Evolutionary conservation across 2,113 vertebrate species (phyloP).

Genomic region (Malurus elegans): DNA sequence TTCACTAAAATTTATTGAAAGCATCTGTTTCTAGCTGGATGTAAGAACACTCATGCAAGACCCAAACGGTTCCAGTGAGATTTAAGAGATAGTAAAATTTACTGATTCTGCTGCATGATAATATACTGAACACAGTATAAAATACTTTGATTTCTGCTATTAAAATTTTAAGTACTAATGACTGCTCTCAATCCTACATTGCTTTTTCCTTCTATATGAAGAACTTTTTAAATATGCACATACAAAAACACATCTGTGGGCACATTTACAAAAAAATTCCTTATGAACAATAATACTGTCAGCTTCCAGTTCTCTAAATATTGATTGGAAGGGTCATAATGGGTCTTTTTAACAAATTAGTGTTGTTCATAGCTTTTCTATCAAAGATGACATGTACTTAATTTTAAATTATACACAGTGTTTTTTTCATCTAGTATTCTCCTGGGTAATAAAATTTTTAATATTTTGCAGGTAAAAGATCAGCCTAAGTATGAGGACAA

Average conservation of each 20-base stretch:
- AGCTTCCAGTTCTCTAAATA: background rate
- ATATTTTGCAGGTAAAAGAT: constrained; percentile 74
- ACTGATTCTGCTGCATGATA: background rate
- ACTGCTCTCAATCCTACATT: background rate
- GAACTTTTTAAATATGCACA: background rate
- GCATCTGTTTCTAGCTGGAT: background rate
- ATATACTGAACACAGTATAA: background rate
- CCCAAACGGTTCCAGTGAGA: background rate
- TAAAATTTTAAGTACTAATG: background rate
- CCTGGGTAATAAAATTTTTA: background rate
- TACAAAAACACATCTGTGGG: background rate
- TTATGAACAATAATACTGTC: background rate
- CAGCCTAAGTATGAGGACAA: constrained; percentile 90
- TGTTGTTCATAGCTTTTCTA: background rate
- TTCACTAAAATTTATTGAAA: background rate
- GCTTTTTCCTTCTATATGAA: background rate
- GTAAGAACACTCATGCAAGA: background rate
- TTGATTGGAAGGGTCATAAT: background rate
- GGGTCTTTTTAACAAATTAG: background rate
- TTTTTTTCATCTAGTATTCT: background rate
- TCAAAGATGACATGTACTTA: background rate
- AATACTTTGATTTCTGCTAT: background rate
- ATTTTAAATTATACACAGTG: background rate
- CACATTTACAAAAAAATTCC: background rate
- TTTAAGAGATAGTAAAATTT: background rate